Evolutionary conservation across 2,113 vertebrate genomes (phyloP).

Genomic region (Antechinus stuartii): DNA sequence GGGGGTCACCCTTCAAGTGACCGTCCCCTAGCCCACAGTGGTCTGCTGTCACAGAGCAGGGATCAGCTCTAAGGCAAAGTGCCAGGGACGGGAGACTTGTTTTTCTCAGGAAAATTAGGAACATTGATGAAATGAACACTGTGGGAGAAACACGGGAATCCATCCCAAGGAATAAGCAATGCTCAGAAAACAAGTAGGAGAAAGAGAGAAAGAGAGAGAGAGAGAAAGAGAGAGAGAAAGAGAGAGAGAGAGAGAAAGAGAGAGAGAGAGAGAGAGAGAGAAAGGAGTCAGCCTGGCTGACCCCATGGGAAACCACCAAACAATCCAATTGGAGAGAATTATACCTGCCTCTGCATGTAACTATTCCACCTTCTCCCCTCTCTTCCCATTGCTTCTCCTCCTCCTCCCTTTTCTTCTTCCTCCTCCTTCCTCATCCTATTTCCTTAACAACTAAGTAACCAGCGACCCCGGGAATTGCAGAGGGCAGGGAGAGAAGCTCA

Average conservation of each 20-base stretch:
- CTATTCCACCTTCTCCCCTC: constrained; percentile 85
- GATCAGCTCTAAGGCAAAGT: constrained; percentile 77
- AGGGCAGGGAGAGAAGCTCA: constrained; percentile 88
- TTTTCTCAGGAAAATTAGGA: constrained; percentile 87
- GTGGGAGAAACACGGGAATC: constrained; percentile 85
- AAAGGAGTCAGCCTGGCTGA: constrained; percentile 81
- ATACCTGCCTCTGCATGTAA: constrained; percentile 91
- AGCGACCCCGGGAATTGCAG: constrained; percentile 85
- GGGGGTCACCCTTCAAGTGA: constrained; percentile 11
- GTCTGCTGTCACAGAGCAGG: constrained; percentile 48
- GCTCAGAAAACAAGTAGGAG: constrained; percentile 83
- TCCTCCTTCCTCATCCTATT: constrained; percentile 74
- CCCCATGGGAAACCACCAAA: constrained; percentile 86
- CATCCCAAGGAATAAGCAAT: constrained; percentile 84
- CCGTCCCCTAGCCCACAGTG: background rate
- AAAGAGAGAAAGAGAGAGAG: constrained; percentile 34
- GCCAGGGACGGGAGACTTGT: constrained; percentile 83
- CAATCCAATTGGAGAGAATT: constrained; percentile 86
- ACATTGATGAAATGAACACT: constrained; percentile 82
- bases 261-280: constrained; percentile 49
- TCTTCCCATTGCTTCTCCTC: constrained; percentile 64
- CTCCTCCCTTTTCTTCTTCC: background rate
- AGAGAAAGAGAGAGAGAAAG: constrained; percentile 54
- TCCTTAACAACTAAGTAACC: constrained; percentile 86
- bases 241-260: constrained; percentile 61